Percentiles rank a stretch among this genome's conserved stretches.
Conservation (phyloP, 2,113 vertebrate genomes). For the Paramormyrops kingsleyae region DNA sequence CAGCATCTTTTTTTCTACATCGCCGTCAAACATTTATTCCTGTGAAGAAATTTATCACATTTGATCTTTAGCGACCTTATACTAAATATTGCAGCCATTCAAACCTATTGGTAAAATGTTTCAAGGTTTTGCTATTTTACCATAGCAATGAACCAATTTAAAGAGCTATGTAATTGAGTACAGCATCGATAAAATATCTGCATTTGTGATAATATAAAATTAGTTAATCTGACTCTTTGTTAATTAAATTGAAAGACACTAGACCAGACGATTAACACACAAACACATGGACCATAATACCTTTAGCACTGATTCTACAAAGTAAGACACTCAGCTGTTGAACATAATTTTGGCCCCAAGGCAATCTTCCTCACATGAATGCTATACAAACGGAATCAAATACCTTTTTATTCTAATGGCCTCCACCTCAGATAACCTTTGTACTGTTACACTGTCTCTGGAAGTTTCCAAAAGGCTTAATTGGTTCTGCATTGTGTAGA, state of each 20-base stretch:
- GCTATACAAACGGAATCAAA: background rate
- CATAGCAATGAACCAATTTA: background rate
- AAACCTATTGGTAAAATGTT: background rate
- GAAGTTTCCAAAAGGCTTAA: slow-evolving; percentile 50
- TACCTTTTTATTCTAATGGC: background rate
- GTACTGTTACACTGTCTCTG: slow-evolving; percentile 32
- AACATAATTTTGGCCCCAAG: background rate
- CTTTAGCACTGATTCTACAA: background rate
- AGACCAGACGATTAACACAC: background rate
- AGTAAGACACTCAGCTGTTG: background rate
- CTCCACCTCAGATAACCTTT: slow-evolving; percentile 38
- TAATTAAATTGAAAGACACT: background rate
- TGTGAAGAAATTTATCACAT: background rate
- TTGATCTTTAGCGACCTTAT: background rate
- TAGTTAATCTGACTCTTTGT: background rate
- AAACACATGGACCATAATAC: background rate
- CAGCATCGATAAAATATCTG: background rate
- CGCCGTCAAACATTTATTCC: background rate
- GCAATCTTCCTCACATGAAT: background rate
- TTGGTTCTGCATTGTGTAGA: slow-evolving; percentile 56
- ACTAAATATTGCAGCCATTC: background rate
- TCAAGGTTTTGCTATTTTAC: background rate
- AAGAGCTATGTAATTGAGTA: background rate
- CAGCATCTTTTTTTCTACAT: background rate
- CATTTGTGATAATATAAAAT: background rate